Evolutionary conservation across 1,140 invertebrate genomes (phyloP), one percentile per base, ranked within the genome.

Genomic region (Platorchestia sp.): DNA sequence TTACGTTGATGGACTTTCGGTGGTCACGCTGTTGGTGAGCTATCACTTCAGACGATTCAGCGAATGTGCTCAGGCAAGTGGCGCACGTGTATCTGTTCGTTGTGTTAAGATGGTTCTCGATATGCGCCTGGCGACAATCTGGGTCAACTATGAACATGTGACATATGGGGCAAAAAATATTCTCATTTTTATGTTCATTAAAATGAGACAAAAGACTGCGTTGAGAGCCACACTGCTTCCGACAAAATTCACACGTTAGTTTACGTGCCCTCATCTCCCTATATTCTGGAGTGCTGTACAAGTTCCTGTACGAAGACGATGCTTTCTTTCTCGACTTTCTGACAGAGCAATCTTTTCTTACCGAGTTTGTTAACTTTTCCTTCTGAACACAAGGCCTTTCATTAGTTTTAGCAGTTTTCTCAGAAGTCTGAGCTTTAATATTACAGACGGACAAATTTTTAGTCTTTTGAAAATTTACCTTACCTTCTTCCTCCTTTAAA

Each of bases 281-380:
- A 47, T 93, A 93, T 44, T 93, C 91, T 40, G 91, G 91, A 93
- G 91, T 93, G 91, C 91, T 45, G 91, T 93, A 93, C 45, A 93
- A 93, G 10, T 40, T 93, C 44, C 36, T 93, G 27, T 42, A 41
- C n/a, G 87, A 89, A 10, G 41, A 16, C 36, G 36, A 7, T 14
- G 43, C 16, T 44, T 89, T 41, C 87, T 89, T 89, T 36, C 59
- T 75, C 59, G 59, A 75, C 59, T 75, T 75, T 36, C 59, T 75
- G 1, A 10, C 59, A 22, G 36, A 3, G 59, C 59, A 10, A 75
- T 75, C 59, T 75, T 36, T 75, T 75, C 27, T 75, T 75, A 75
- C 27, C 14, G 1, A 10, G 36, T 75, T 27, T 19, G 59, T 27
- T 36, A 75, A 75, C 59, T 75, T 75, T 36, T 36, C 59, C 27